Conservation (phyloP, 2,888 invertebrate genomes). For the Acrocera orbiculus region DNA sequence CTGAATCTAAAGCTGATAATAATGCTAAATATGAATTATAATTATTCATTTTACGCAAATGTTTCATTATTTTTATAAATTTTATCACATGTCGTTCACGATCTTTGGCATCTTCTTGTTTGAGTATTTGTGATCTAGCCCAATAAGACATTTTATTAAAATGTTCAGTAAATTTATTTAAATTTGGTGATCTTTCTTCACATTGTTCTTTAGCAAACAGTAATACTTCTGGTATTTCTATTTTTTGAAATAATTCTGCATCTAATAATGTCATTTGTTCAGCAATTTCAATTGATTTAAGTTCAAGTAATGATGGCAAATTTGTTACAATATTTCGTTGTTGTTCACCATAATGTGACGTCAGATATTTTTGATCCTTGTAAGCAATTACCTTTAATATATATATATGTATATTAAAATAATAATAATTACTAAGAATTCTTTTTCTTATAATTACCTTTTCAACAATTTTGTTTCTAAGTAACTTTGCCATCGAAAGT, state of each 20-base stretch:
- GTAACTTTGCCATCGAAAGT: conserved; percentile 73
- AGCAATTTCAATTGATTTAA: conserved; percentile 88
- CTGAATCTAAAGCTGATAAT: conserved; percentile 90
- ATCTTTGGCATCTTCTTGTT: conserved; percentile 83
- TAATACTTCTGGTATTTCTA: conserved; percentile 92
- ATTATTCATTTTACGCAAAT: conserved; percentile 90
- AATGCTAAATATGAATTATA: conserved; percentile 97
- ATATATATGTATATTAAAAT: background rate
- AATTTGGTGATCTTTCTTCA: conserved; percentile 90
- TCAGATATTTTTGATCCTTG: conserved; percentile 26
- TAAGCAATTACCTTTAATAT: conserved; percentile 20
- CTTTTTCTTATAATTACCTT: conserved; percentile 38
- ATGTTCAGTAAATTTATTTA: conserved; percentile 94
- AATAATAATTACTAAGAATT: background rate
- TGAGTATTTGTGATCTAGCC: conserved; percentile 86
- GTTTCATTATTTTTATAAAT: conserved; percentile 97
- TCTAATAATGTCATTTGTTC: conserved; percentile 97
- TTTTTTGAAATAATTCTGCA: conserved; percentile 85
- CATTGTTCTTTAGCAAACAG: conserved; percentile 96
- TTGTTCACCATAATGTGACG: conserved; percentile 31
- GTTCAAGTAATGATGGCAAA: conserved; percentile 60
- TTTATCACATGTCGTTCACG: conserved; percentile 87
- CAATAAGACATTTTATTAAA: conserved; percentile 99
- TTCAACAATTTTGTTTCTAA: conserved; percentile 79
- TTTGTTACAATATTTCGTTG: conserved; percentile 38